These are phyloP conservation scores for Temnothorax unifasciatus DNA, from an alignment of 2,888 invertebrate genomes.

Conservation along the genomic window DNA sequence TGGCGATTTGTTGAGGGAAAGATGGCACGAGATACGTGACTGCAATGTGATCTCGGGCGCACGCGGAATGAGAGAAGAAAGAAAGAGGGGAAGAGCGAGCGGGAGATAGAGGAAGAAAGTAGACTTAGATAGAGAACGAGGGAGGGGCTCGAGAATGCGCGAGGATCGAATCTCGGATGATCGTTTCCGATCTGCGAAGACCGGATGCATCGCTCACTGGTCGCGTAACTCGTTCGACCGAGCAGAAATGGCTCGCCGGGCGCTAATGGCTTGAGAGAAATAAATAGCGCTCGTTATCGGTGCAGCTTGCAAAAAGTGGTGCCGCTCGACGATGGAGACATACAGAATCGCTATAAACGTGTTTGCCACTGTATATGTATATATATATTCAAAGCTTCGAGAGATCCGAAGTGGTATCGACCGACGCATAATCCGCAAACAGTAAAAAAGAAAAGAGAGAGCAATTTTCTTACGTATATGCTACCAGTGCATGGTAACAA, in stretches of 20 bases:
- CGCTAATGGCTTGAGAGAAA: slow-evolving; percentile 69
- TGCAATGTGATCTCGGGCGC: slow-evolving; percentile 61
- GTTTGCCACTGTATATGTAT: slow-evolving; percentile 7
- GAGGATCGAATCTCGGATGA: slow-evolving; percentile 58
- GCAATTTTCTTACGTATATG: slow-evolving; percentile 5
- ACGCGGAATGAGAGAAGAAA: slow-evolving; percentile 41
- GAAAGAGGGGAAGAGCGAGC: slow-evolving; percentile 21
- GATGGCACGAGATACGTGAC: slow-evolving; percentile 74
- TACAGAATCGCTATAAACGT: slow-evolving; percentile 57
- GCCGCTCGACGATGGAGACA: slow-evolving; percentile 67
- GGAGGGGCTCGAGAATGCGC: slow-evolving; percentile 68
- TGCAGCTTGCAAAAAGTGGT: slow-evolving; percentile 58
- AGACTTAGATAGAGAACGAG: slow-evolving; percentile 15
- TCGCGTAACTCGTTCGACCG: slow-evolving; percentile 59
- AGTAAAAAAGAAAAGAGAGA: slow-evolving; percentile 2
- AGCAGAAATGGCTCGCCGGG: slow-evolving; percentile 55
- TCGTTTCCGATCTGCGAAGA: slow-evolving; percentile 63
- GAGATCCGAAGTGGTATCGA: slow-evolving; percentile 14
- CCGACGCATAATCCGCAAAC: slow-evolving; percentile 12
- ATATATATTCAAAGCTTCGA: slow-evolving; percentile 4
- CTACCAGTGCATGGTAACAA: slow-evolving; percentile 14
- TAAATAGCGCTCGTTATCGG: slow-evolving; percentile 65
- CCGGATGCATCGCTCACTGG: slow-evolving; percentile 65
- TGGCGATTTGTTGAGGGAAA: slow-evolving; percentile 71
- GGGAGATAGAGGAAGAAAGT: slow-evolving; percentile 45